phyloP scores from a whole-genome alignment of 2,797 vertebrate species.

The Oreonectes daqikongensis region DNA sequence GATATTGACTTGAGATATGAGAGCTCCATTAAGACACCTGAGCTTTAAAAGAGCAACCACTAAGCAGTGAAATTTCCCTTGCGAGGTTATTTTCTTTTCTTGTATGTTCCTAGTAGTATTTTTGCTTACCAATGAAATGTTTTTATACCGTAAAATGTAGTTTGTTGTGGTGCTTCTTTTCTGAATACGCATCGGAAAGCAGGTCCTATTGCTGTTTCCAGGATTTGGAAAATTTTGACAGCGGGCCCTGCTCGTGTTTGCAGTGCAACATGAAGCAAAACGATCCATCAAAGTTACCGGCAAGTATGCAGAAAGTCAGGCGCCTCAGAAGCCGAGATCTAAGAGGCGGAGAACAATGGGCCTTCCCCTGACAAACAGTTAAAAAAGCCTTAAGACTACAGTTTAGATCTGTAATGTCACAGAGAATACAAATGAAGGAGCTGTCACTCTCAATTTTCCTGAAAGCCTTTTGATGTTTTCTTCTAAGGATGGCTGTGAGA shows the following conservation, averaged over 20 bases:
- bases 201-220: constrained; percentile 38
- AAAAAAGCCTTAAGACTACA: constrained; percentile 74
- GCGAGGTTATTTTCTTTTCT: not conserved
- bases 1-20: not conserved
- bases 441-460: constrained; percentile 72
- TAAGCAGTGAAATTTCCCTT: not conserved
- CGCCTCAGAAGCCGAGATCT: constrained; percentile 76
- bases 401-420: constrained; percentile 74
- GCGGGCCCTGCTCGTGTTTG: constrained; percentile 54
- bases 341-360: constrained; percentile 74
- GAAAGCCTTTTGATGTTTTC: constrained; percentile 72
- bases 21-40: not conserved
- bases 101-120: not conserved
- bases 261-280: constrained; percentile 57
- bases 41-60: not conserved
- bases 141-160: constrained; percentile 1
- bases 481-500: constrained; percentile 63
- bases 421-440: constrained; percentile 75
- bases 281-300: constrained; percentile 65
- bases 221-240: constrained; percentile 55
- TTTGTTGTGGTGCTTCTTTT: not conserved
- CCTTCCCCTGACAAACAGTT: constrained; percentile 77
- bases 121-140: constrained; percentile 20
- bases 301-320: constrained; percentile 70
- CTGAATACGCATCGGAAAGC: constrained; percentile 41